A percentile compares a stretch with the other conserved stretches of the same genome.
Evolutionary conservation across 2,113 vertebrate genomes (phyloP).

Genomic region (Trochalopteron elliotii): DNA sequence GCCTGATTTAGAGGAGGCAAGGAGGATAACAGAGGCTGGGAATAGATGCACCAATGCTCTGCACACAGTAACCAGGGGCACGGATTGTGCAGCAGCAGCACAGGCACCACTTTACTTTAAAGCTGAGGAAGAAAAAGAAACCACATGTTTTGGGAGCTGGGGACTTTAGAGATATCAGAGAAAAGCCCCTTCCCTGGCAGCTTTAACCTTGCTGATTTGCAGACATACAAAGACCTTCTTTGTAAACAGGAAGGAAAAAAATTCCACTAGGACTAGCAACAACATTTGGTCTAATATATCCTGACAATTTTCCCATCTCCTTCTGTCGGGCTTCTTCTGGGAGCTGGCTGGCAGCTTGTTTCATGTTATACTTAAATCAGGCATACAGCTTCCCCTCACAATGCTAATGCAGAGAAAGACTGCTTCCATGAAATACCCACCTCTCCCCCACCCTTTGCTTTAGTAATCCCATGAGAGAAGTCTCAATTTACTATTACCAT

Average conservation of each 20-base stretch:
- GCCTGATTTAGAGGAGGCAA: conserved; percentile 25
- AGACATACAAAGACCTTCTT: conserved; percentile 71
- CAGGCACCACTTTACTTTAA: conserved; percentile 17
- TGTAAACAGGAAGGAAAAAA: conserved; percentile 63
- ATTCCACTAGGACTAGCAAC: conserved; percentile 63
- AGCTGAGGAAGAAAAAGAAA: conserved; percentile 43
- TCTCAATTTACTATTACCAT: neutral
- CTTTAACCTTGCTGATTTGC: conserved; percentile 68
- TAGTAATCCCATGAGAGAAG: neutral
- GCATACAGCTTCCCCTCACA: conserved; percentile 43
- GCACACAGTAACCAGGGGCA: neutral
- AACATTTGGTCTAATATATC: conserved; percentile 63
- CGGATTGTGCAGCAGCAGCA: neutral
- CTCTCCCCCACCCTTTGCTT: neutral
- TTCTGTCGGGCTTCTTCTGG: conserved; percentile 55
- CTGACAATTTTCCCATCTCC: conserved; percentile 71
- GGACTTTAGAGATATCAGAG: neutral
- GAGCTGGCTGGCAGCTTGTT: conserved; percentile 64
- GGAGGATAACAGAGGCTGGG: conserved; percentile 15
- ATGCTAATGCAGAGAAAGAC: conserved; percentile 50
- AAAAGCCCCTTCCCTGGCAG: conserved; percentile 58
- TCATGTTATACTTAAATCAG: conserved; percentile 65
- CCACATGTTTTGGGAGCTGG: conserved; percentile 30
- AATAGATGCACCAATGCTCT: neutral
- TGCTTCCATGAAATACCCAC: neutral